Evolutionary conservation across 1,140 invertebrate species (phyloP).

Genomic region (Asobara japonica): DNA sequence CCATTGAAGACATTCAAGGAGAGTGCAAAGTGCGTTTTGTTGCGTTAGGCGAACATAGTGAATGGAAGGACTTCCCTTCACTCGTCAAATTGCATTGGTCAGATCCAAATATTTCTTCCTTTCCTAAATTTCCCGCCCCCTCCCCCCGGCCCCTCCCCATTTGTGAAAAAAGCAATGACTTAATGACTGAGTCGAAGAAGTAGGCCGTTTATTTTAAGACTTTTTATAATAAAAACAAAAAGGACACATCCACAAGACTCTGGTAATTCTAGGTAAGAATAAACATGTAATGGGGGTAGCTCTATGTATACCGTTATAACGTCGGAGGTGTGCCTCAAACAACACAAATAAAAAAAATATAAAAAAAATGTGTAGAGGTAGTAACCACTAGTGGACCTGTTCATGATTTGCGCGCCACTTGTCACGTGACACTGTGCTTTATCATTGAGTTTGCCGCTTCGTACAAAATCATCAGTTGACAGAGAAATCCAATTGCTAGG

Average conservation of each 20-base stretch:
- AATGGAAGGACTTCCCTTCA: constrained; percentile 15
- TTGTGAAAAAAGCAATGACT: background rate
- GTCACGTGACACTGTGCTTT: constrained; percentile 4
- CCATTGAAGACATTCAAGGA: constrained; percentile 5
- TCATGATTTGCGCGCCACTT: background rate
- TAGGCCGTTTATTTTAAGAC: constrained; percentile 1
- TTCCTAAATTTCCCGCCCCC: background rate
- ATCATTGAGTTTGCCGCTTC: background rate
- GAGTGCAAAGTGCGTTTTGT: background rate
- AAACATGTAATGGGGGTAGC: constrained; percentile 14
- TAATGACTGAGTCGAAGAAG: background rate
- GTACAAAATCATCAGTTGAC: background rate
- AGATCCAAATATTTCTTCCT: background rate
- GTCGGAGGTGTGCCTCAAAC: constrained; percentile 5
- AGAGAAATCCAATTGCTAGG: background rate
- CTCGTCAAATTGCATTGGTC: background rate
- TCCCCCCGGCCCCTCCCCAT: background rate
- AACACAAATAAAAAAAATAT: background rate
- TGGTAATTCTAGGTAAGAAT: background rate
- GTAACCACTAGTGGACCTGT: background rate
- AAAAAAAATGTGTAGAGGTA: background rate
- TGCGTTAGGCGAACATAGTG: background rate
- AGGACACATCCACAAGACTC: no score
- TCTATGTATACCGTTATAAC: background rate
- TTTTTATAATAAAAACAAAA: no score